phyloP scores from a whole-genome alignment of 2,113 vertebrate genomes.

The Phalacrocorax brasilianus region DNA sequence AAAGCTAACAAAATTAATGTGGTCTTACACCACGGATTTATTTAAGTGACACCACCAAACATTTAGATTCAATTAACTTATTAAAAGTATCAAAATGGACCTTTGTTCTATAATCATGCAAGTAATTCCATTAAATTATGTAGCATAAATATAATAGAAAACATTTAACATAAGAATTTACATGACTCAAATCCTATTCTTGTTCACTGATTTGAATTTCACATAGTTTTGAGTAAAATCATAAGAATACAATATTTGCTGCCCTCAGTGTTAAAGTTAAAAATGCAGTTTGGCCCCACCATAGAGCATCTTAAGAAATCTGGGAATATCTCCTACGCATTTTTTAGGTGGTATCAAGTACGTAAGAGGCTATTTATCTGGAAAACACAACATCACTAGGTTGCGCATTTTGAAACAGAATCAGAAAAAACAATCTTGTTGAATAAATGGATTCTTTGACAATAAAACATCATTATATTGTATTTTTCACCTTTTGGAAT shows the following conservation, averaged over 20 bases:
- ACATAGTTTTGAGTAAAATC: not conserved
- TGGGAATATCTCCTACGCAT: not conserved
- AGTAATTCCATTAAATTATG: not conserved
- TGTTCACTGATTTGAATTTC: not conserved
- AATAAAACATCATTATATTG: not conserved
- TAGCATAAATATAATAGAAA: not conserved
- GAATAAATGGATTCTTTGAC: not conserved
- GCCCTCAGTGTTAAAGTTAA: not conserved
- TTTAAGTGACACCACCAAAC: not conserved
- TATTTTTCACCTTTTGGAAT: not conserved
- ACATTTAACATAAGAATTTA: not conserved
- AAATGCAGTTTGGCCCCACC: not conserved
- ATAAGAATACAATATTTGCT: not conserved
- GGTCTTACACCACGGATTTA: not conserved
- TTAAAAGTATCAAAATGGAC: not conserved
- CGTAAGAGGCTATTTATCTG: not conserved
- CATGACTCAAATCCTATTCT: not conserved
- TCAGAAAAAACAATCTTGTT: not conserved
- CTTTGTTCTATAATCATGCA: not conserved
- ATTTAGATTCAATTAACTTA: not conserved
- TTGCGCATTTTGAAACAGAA: not conserved
- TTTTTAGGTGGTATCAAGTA: not conserved
- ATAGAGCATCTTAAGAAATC: not conserved
- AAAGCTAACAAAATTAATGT: not conserved
- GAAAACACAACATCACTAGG: not conserved